Evolutionary conservation across 1,140 invertebrate species (phyloP).

Genomic region (Cepaea nemoralis): DNA sequence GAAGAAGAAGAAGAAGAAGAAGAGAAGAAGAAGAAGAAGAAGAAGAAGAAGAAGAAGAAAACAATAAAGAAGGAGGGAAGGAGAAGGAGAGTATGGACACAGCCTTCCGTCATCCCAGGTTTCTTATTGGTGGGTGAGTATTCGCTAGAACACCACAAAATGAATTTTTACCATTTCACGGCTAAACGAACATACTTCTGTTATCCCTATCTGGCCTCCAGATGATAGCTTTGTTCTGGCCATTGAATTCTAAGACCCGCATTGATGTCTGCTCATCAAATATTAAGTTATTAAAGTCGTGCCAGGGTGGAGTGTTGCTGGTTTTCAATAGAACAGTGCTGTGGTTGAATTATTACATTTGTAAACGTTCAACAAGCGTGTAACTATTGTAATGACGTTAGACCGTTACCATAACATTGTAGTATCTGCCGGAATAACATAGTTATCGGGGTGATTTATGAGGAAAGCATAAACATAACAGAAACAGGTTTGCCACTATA

Average conservation of each 20-base stretch:
- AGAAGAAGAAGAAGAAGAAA: no score
- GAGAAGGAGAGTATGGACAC: no score
- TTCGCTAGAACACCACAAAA: neutral
- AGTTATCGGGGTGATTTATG: no score
- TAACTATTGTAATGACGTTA: neutral
- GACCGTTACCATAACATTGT: neutral
- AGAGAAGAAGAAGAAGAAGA: no score
- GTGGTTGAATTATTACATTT: neutral
- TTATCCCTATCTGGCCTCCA: neutral
- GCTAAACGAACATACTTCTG: neutral
- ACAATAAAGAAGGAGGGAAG: no score
- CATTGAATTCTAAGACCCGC: neutral
- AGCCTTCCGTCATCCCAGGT: no score
- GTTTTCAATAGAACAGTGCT: neutral
- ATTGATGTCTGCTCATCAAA: neutral
- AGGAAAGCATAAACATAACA: no score
- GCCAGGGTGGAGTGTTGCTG: neutral
- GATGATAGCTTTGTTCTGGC: neutral
- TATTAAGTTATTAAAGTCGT: neutral
- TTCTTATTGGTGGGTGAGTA: no score
- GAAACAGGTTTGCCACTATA: no score
- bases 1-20: no score
- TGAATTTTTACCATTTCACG: slow-evolving; percentile 4
- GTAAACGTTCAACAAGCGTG: neutral
- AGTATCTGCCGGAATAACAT: no score